Evolutionary conservation across 1,140 invertebrate species (phyloP).

Genomic region (Maniola jurtina): DNA sequence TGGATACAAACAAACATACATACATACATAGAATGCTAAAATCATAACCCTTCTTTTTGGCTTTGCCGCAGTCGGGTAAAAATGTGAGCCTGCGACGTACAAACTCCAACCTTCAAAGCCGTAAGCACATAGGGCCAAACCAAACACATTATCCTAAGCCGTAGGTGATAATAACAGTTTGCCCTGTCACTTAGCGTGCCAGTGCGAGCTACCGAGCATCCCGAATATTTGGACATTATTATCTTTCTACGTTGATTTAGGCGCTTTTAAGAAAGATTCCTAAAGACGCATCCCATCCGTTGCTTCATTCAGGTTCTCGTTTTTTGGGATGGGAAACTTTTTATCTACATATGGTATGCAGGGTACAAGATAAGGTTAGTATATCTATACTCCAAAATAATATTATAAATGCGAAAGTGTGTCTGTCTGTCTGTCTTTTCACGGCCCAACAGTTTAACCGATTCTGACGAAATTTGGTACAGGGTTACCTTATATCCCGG

Average conservation of each 20-base stretch:
- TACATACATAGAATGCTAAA: too few relatives aligned
- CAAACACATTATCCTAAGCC: constrained; percentile 51
- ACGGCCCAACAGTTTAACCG: too few relatives aligned
- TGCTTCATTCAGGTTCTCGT: constrained; percentile 12
- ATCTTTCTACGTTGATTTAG: constrained; percentile 58
- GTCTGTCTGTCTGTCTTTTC: too few relatives aligned
- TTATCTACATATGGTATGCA: background rate
- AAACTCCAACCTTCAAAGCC: constrained; percentile 7
- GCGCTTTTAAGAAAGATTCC: constrained; percentile 28
- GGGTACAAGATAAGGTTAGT: background rate
- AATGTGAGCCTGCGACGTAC: constrained; percentile 7
- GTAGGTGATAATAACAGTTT: constrained; percentile 60
- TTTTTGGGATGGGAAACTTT: constrained; percentile 6
- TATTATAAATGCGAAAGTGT: too few relatives aligned
- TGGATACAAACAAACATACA: too few relatives aligned
- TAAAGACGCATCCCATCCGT: constrained; percentile 12
- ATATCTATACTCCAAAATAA: too few relatives aligned
- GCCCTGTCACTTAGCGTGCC: constrained; percentile 46
- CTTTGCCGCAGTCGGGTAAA: too few relatives aligned
- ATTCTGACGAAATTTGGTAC: too few relatives aligned
- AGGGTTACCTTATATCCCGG: too few relatives aligned
- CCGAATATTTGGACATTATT: constrained; percentile 55
- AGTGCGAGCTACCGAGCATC: constrained; percentile 48
- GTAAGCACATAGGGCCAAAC: constrained; percentile 36
- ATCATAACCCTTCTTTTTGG: too few relatives aligned